Evolutionary conservation across 35 echinoderm and acorn worm species (phyloP).

Genomic region (Ophiothrix spiculata): DNA sequence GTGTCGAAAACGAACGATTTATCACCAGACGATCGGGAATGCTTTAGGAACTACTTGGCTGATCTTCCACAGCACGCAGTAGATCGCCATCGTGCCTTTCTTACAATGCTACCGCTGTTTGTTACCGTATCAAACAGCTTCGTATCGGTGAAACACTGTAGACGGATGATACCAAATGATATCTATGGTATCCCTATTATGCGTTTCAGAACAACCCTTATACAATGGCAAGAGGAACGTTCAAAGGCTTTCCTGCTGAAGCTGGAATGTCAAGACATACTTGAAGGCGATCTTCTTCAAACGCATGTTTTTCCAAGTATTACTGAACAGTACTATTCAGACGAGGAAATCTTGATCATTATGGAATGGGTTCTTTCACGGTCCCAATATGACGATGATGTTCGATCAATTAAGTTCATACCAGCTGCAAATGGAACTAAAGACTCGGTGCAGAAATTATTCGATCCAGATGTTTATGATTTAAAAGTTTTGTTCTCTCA

Average conservation of each 20-base stretch:
- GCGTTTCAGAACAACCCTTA: neutral
- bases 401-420: slow-evolving; percentile 7
- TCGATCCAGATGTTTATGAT: neutral
- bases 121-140: neutral
- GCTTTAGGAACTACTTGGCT: neutral
- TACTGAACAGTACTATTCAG: neutral
- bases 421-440: slow-evolving; percentile 8
- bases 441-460: neutral
- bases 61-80: neutral
- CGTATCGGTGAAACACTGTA: neutral
- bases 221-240: neutral
- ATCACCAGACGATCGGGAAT: neutral
- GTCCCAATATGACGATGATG: slow-evolving; percentile 3
- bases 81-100: neutral
- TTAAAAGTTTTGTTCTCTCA: neutral
- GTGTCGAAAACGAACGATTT: neutral
- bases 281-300: neutral
- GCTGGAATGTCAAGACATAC: neutral
- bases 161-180: neutral
- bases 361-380: slow-evolving; percentile 12
- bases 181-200: neutral
- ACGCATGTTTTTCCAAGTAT: neutral
- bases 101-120: slow-evolving; percentile 2
- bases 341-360: neutral
- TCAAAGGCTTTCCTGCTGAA: neutral